phyloP scores from a whole-genome alignment of 2,888 invertebrate species.

The Melikaiella ostensackeni region DNA sequence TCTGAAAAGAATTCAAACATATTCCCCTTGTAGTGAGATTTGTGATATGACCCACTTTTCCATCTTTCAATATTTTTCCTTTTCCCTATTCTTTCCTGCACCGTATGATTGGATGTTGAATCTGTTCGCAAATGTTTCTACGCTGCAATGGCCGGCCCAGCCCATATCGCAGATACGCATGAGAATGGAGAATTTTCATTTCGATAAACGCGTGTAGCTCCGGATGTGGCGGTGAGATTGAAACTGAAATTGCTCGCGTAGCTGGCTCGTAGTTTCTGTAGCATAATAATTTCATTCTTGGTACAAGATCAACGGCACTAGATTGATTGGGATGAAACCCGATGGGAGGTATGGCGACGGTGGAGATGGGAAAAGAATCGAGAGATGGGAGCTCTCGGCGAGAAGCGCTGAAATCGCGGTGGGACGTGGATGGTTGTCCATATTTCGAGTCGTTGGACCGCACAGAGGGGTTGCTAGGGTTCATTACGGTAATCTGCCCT shows the following conservation, averaged over 20 bases:
- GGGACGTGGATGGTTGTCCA: conserved; percentile 62
- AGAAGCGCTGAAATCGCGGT: conserved; percentile 44
- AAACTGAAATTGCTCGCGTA: conserved; percentile 51
- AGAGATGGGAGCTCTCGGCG: conserved; percentile 34
- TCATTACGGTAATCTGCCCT: conserved; percentile 74
- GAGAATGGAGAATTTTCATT: conserved; percentile 29
- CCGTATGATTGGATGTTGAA: neutral
- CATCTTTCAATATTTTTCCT: neutral
- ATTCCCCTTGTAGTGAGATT: neutral
- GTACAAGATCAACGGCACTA: conserved; percentile 41
- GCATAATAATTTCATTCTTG: conserved; percentile 51
- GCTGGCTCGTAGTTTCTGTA: conserved; percentile 44
- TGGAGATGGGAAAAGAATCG: conserved; percentile 26
- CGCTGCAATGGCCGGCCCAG: neutral
- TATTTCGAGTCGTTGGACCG: conserved; percentile 72
- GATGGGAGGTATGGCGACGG: conserved; percentile 16
- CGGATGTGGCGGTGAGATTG: conserved; percentile 44
- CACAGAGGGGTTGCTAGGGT: conserved; percentile 67
- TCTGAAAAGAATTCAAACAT: neutral
- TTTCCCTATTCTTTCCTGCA: neutral
- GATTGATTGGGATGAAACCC: conserved; percentile 44
- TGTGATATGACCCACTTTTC: neutral
- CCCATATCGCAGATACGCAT: conserved; percentile 1
- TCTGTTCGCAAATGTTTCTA: conserved; percentile 12
- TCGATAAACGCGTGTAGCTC: conserved; percentile 40